Evolutionary conservation across 2,113 vertebrate genomes (phyloP).

Genomic region (Smithornis capensis): DNA sequence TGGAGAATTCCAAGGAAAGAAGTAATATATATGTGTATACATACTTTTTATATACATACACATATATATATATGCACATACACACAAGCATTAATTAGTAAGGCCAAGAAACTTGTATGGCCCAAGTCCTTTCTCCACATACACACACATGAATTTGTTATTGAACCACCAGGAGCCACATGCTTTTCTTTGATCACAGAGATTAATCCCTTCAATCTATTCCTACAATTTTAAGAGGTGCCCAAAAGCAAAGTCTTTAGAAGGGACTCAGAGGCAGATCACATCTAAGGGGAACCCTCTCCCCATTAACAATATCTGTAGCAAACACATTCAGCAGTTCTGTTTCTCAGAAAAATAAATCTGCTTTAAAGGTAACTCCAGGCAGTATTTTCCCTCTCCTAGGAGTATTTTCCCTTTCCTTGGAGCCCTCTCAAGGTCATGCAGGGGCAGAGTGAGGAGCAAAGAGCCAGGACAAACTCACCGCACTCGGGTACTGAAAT

Average conservation of each 20-base stretch:
- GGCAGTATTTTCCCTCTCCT: not conserved
- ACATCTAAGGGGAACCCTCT: not conserved
- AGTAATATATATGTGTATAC: not conserved
- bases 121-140: not conserved
- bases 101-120: not conserved
- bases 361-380: not conserved
- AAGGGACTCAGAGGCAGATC: not conserved
- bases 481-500: slow-evolving; percentile 91
- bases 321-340: not conserved
- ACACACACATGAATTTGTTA: not conserved
- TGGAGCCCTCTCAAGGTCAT: not conserved
- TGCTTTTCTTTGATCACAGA: not conserved
- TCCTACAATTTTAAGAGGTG: not conserved
- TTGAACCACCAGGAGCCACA: not conserved
- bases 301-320: not conserved
- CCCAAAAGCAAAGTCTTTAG: not conserved
- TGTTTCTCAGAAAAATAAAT: not conserved
- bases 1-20: not conserved
- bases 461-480: slow-evolving; percentile 68
- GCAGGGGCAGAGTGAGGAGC: not conserved
- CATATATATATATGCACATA: not conserved
- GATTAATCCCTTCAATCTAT: not conserved
- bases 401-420: not conserved
- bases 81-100: not conserved
- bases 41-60: not conserved